Conservation (phyloP, 2,113 vertebrate species). For the Camelus bactrianus region DNA sequence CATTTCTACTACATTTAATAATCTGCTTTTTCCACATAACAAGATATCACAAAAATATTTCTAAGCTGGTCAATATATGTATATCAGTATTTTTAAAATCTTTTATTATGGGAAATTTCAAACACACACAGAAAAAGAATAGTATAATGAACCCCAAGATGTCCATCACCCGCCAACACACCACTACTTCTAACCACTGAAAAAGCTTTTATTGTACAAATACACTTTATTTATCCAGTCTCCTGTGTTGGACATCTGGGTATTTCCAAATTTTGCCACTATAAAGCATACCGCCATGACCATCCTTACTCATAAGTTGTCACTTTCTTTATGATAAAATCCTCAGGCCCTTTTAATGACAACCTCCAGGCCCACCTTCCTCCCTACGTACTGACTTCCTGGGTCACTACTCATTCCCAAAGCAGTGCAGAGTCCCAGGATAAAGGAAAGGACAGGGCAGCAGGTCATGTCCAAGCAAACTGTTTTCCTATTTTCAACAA, state of each 20-base stretch:
- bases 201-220: background rate
- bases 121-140: background rate
- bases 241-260: background rate
- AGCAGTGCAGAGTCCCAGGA: background rate
- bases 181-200: background rate
- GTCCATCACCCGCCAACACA: background rate
- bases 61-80: background rate
- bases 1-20: background rate
- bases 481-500: background rate
- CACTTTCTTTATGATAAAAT: background rate
- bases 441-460: background rate
- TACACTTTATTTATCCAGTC: background rate
- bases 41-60: background rate
- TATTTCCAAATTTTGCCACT: background rate
- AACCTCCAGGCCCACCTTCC: background rate
- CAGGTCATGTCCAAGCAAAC: background rate
- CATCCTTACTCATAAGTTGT: background rate
- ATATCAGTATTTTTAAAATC: background rate
- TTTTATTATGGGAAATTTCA: constrained; percentile 10
- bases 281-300: background rate
- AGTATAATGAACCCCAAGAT: background rate
- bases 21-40: background rate
- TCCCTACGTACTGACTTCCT: background rate
- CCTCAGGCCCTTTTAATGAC: background rate
- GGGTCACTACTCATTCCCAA: background rate